Evolutionary conservation across 2,797 vertebrate species (phyloP).

Genomic region (Xenops minutus): DNA sequence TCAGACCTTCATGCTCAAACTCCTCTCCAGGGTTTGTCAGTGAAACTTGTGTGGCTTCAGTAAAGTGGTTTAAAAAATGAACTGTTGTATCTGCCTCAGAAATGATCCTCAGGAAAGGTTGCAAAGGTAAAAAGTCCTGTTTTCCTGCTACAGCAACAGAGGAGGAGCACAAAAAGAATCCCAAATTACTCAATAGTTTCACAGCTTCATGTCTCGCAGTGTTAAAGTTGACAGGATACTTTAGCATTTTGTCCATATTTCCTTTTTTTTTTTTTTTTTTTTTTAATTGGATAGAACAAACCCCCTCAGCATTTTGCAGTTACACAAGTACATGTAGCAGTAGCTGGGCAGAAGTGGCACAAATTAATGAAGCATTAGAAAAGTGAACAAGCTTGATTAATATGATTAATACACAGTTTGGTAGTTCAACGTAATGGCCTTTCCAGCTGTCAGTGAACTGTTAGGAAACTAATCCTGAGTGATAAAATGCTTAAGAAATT

Average conservation of each 20-base stretch:
- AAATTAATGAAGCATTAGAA: neutral
- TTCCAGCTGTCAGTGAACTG: neutral
- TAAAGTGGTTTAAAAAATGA: neutral
- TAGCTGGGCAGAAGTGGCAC: neutral
- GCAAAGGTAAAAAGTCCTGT: neutral
- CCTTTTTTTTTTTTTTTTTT: neutral
- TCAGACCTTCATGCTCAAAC: neutral
- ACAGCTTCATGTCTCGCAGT: neutral
- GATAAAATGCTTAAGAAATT: neutral
- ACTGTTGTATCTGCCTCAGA: neutral
- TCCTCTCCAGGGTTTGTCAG: neutral
- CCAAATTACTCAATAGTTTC: neutral
- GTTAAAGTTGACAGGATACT: neutral
- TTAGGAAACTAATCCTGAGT: neutral
- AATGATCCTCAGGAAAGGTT: neutral
- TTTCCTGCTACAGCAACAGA: neutral
- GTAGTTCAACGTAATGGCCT: neutral
- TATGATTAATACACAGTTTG: neutral
- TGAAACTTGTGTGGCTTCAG: neutral
- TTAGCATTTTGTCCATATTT: neutral
- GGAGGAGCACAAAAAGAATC: neutral
- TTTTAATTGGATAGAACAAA: neutral
- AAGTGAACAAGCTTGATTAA: neutral
- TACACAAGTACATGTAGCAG: neutral
- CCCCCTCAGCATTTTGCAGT: neutral